Percentiles rank a stretch among this genome's conserved stretches.
Conservation (phyloP, 2,888 invertebrate genomes). For the Ophioninae sp. region DNA sequence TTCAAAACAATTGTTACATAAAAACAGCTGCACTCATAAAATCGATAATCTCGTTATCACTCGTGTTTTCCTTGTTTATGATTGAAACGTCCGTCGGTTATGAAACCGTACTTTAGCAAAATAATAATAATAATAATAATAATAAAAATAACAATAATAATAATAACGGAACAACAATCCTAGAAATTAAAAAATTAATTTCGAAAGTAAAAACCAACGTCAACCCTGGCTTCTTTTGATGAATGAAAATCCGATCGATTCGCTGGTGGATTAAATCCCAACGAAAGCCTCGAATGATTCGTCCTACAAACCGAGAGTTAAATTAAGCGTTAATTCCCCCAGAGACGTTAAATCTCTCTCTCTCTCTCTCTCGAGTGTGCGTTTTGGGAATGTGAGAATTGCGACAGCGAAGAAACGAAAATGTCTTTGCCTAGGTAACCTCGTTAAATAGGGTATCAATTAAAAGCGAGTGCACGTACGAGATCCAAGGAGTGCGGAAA, state of each 20-base stretch:
- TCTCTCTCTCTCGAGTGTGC: too few species aligned
- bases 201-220: too few species aligned
- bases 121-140: neutral
- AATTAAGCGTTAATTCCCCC: neutral
- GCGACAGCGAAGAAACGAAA: neutral
- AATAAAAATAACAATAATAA: neutral
- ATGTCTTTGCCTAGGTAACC: neutral
- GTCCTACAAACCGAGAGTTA: neutral
- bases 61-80: neutral
- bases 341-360: too few species aligned
- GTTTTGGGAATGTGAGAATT: neutral
- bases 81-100: neutral
- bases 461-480: conserved; percentile 2
- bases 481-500: conserved; percentile 30
- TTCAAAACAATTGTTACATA: neutral
- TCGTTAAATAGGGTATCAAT: neutral
- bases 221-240: neutral
- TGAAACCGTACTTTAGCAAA: neutral
- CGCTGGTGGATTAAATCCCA: neutral
- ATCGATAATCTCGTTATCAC: neutral
- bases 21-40: neutral
- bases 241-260: neutral
- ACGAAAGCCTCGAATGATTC: neutral
- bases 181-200: too few species aligned
- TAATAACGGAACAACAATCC: neutral